A percentile compares a stretch with the other conserved stretches of the same genome.
Evolutionary conservation across 2,797 vertebrate genomes (phyloP).

Genomic region (Cottoperca gobio): DNA sequence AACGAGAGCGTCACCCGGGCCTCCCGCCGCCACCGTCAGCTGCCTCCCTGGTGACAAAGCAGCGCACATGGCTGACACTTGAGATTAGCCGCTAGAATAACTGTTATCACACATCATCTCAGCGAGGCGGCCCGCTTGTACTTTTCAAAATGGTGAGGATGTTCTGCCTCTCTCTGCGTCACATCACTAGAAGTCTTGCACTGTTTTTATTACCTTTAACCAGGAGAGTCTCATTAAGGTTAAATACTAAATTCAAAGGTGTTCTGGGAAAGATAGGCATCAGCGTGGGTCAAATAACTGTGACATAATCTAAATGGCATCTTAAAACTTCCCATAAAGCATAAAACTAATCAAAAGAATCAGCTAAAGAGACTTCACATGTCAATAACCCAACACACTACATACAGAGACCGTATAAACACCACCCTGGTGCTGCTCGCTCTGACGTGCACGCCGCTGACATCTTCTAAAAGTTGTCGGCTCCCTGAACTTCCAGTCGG

Average conservation of each 20-base stretch:
- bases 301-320: too few species aligned
- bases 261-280: background rate
- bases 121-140: background rate
- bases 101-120: slow-evolving; percentile 38
- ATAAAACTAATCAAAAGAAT: too few species aligned
- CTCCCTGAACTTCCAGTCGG: slow-evolving; percentile 43
- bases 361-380: too few species aligned
- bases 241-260: background rate
- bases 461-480: slow-evolving; percentile 24
- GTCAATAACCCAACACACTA: too few species aligned
- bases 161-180: background rate
- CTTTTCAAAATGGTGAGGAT: slow-evolving; percentile 9
- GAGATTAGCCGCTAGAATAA: slow-evolving; percentile 49
- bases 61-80: slow-evolving; percentile 35
- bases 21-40: slow-evolving; percentile 26
- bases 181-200: too few species aligned
- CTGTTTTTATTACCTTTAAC: too few species aligned
- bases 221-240: background rate
- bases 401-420: too few species aligned
- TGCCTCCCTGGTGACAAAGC: slow-evolving; percentile 26
- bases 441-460: background rate
- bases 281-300: background rate
- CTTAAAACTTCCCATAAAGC: too few species aligned
- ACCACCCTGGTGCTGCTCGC: too few species aligned
- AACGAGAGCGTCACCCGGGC: slow-evolving; percentile 43